A percentile compares a stretch with the other conserved stretches of the same genome.
Evolutionary conservation across 2,888 invertebrate species (phyloP).

Genomic region (Thymelicus sylvestris): DNA sequence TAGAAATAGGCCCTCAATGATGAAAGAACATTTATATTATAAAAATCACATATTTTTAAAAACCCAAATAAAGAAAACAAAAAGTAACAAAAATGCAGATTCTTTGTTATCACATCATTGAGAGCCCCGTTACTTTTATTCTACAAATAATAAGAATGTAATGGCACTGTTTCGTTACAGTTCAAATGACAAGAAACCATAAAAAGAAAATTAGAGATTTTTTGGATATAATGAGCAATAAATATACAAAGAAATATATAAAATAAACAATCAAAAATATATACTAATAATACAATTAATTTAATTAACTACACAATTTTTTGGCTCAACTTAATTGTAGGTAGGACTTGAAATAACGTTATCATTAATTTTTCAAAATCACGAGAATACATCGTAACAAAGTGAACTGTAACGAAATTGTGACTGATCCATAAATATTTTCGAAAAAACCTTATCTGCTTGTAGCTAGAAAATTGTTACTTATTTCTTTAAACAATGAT

Average conservation of each 20-base stretch:
- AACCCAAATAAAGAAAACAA: neutral
- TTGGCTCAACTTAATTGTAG: no score
- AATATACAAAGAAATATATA: no score
- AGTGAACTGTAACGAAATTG: neutral
- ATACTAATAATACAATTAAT: no score
- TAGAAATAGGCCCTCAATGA: slow-evolving; percentile 18
- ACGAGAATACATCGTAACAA: neutral
- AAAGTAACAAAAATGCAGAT: slow-evolving; percentile 1
- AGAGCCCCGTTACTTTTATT: slow-evolving; percentile 8
- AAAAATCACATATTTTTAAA: neutral
- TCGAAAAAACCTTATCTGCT: neutral
- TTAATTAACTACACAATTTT: no score
- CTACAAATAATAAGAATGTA: neutral
- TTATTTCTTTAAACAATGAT: neutral
- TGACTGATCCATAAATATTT: neutral
- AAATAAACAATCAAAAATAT: no score
- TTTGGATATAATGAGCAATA: no score
- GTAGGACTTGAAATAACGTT: no score
- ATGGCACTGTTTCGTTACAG: neutral
- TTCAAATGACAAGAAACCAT: neutral
- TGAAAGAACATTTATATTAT: neutral
- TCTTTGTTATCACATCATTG: slow-evolving; percentile 17
- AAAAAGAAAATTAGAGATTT: no score
- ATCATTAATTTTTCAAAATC: no score
- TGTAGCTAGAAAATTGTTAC: neutral